Evolutionary conservation across 2,888 invertebrate genomes (phyloP).

Genomic region (Odontomyia ornata): DNA sequence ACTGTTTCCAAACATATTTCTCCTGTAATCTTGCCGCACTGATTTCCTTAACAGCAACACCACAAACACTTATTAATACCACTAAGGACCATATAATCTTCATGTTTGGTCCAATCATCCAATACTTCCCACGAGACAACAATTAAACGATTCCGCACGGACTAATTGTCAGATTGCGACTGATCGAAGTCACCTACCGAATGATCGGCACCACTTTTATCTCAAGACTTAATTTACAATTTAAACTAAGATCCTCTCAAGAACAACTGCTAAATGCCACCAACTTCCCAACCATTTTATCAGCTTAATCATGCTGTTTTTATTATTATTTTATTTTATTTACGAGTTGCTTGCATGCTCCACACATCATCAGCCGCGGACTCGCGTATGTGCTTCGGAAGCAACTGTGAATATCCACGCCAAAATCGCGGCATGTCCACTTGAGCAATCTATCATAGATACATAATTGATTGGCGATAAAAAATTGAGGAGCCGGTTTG

Average conservation of each 20-base stretch:
- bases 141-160: not conserved
- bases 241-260: constrained; percentile 9
- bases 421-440: not conserved
- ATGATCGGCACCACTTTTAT: not conserved
- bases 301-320: not conserved
- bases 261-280: constrained; percentile 11
- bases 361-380: not conserved
- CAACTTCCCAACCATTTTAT: not conserved
- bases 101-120: not conserved
- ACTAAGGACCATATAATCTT: not conserved
- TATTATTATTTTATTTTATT: no score
- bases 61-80: constrained; percentile 11
- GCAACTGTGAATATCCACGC: not conserved
- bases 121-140: no score
- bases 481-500: not conserved
- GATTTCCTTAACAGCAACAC: constrained; percentile 46
- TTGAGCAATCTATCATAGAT: not conserved
- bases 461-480: not conserved
- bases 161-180: not conserved
- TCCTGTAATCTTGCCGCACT: constrained; percentile 68
- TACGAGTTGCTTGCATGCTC: not conserved
- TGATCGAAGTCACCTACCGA: not conserved
- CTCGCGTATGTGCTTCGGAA: not conserved
- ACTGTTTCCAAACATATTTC: constrained; percentile 75
- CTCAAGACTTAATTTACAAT: constrained; percentile 2